Evolutionary conservation across 2,888 invertebrate genomes (phyloP), one percentile per base, ranked within the genome.

Genomic region (Desoria tigrina): DNA sequence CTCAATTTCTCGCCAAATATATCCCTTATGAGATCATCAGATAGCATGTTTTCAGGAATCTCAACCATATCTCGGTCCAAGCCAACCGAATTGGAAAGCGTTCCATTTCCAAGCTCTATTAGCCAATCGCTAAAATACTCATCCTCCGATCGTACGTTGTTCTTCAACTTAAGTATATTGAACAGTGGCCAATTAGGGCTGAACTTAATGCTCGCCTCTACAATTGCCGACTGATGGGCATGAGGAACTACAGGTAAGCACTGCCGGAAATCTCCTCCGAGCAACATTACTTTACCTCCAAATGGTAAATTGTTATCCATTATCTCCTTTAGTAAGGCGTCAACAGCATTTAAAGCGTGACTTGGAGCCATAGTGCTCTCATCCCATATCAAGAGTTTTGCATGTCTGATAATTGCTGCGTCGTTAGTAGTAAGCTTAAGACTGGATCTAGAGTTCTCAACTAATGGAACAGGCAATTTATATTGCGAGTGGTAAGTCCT

Each of bases 401-500:
- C 54, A 16, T 23, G n/a, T 4, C 55, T 6, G n/a, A 59, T 59
- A 26, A 59, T 6, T 42, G 21, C 42, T 6, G 42, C 42, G 2
- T 57, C 57, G 14, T n/a, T 3, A 4, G 57, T 39, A 21, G 18
- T 39, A 2, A 45, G 57, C 11, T 18, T 68, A 7, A 72, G 53
- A 27, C n/a, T 42, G 1, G 56, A 69, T 9, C 14, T 28, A 2
- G 63, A 32, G 21, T 11, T 61, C 16, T 61, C 53, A 42, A 45
- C 51, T 1, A 50, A 32, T 6, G 45, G 53, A 4, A 73, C 42
- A 23, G 78, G 78, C 42, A 79, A 57, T 32, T 76, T 73, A 67
- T 80, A 80, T 23, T 73, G 65, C 28, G 76, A 77, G 64, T 81
- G 80, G 3, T 77, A 77, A 16, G 80, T 81, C 65, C 75, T 71